Evolutionary conservation across 2,888 invertebrate genomes (phyloP).

Genomic region (Epirrita christyi): DNA sequence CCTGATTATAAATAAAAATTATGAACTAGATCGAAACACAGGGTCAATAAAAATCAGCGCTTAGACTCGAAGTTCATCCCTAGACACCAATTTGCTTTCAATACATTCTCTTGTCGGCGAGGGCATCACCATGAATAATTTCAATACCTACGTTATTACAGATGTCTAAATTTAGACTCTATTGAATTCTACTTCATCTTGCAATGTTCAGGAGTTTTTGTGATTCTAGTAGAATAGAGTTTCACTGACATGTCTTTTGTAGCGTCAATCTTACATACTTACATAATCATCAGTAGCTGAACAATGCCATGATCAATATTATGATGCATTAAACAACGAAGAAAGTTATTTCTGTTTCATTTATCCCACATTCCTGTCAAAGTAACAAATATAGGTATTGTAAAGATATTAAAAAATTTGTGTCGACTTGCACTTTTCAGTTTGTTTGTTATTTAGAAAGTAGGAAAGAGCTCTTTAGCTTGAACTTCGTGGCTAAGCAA

Average conservation of each 20-base stretch:
- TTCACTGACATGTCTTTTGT: not conserved
- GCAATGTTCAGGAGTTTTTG: not conserved
- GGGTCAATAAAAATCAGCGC: no score
- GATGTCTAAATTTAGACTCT: conserved; percentile 27
- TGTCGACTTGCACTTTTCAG: no score
- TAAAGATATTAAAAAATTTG: no score
- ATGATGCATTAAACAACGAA: conserved; percentile 77
- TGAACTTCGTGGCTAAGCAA: no score
- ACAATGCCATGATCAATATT: conserved; percentile 55
- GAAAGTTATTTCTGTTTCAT: conserved; percentile 47
- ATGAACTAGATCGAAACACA: no score
- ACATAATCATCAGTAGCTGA: conserved; percentile 53
- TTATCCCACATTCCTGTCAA: conserved; percentile 11
- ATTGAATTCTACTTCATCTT: conserved; percentile 20
- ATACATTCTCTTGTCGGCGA: not conserved
- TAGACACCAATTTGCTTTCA: not conserved
- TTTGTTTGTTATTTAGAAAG: not conserved
- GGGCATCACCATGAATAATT: not conserved
- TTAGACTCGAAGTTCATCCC: no score
- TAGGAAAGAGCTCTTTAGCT: no score
- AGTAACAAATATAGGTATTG: not conserved
- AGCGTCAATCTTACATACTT: no score
- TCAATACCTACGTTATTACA: no score
- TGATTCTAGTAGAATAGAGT: not conserved
- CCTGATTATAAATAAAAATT: no score